Evolutionary conservation across 2,113 vertebrate genomes (phyloP), one percentile per base, ranked within the genome.

Genomic region (Corythoichthys intestinalis): DNA sequence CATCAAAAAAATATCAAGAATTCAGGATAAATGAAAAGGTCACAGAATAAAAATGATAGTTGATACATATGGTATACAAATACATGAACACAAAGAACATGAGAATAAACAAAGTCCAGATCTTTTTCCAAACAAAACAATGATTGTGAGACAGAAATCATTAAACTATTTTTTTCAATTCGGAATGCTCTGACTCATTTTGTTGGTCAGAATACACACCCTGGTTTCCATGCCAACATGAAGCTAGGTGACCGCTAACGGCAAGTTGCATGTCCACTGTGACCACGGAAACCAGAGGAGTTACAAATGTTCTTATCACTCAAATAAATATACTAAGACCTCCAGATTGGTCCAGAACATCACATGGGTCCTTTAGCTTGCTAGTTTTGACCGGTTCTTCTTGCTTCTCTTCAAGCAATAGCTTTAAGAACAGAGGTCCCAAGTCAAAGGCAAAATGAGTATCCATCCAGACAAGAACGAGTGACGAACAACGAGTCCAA

Each of bases 301-400:
- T 12, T 37, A 2, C 39, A 28, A 44, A 46, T 2, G 41, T 46
- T 9, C 41, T 9, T 2, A 46, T 1, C n/a, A 28, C 10, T 47
- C n/a, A 34, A 63, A 63, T 63, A 63, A 63, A 63, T 63, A 63
- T n/a, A 28, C 9, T 7, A 38, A 35, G 37, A 17, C 3, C 60
- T 34, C 60, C 60, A 7, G 41, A 63, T 17, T 6, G 39, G 41
- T 63, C 61, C 61, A 28, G 9, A 63, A 47, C n/a, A 13, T 63
- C 41, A 44, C 39, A 44, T 20, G 39, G 17, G 59, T 62, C 9
- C 46, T 37, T 35, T 12, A 65, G 46, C 28, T 49, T 48, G 62
- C 37, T 65, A 12, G 20, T 65, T 65, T 44, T 49, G 5, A 39
- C 13, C 7, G 15, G 59, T 56, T 56, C 20, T 56, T 54, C 8